These are phyloP conservation scores for Aricia agestis DNA, from an alignment of 1,140 invertebrate genomes.

Conservation along the genomic window DNA sequence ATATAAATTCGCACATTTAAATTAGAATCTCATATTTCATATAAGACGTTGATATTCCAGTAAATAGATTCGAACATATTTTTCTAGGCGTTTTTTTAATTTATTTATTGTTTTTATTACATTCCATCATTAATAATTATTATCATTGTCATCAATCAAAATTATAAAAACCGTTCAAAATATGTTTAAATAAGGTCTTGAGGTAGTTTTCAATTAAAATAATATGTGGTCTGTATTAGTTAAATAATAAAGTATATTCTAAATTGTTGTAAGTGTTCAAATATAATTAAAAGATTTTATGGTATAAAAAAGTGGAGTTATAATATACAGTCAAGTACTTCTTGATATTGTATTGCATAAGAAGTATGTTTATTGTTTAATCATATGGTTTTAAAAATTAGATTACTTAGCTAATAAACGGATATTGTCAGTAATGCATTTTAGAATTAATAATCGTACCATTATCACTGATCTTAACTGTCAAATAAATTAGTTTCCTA, in stretches of 20 bases:
- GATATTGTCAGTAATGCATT: neutral
- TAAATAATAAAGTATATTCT: slow-evolving; percentile 63
- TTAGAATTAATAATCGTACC: neutral
- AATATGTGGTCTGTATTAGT: slow-evolving; percentile 50
- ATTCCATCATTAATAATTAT: neutral
- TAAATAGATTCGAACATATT: neutral
- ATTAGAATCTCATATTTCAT: slow-evolving; percentile 16
- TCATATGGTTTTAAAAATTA: slow-evolving; percentile 11
- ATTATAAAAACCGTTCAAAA: neutral
- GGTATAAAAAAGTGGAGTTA: slow-evolving; percentile 41
- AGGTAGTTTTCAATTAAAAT: slow-evolving; percentile 16
- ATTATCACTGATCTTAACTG: neutral
- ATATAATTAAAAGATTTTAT: slow-evolving; percentile 64
- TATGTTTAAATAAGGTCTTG: neutral
- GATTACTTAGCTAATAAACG: slow-evolving; percentile 1
- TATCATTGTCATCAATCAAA: neutral
- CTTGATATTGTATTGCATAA: slow-evolving; percentile 17
- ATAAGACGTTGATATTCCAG: neutral
- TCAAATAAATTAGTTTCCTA: neutral
- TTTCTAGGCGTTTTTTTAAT: neutral
- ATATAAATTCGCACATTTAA: neutral
- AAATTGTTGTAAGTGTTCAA: slow-evolving; percentile 74
- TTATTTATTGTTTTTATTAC: neutral
- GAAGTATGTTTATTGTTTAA: slow-evolving; percentile 21
- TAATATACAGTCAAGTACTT: slow-evolving; percentile 14